These are phyloP conservation scores for Anneissia japonica DNA, from an alignment of 35 echinoderm and acorn worm species.

Conservation along the genomic window DNA sequence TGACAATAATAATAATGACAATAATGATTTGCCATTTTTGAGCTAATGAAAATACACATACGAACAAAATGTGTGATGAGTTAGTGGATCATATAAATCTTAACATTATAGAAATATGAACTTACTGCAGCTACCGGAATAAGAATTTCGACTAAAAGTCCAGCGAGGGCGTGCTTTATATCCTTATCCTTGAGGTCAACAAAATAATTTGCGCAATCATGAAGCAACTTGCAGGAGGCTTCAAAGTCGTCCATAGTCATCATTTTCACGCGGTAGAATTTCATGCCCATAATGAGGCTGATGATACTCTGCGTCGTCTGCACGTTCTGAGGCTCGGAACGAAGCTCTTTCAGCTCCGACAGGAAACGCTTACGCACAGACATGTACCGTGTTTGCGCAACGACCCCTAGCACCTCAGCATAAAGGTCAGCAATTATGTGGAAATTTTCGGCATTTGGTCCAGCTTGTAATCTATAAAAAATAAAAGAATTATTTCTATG, in stretches of 20 bases:
- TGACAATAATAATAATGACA: too few relatives aligned
- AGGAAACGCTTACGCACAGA: conserved; percentile 73
- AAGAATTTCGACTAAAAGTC: conserved; percentile 84
- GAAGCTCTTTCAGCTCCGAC: conserved; percentile 79
- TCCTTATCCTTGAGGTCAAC: conserved; percentile 93
- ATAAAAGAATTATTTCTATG: background rate
- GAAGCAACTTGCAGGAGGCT: conserved; percentile 71
- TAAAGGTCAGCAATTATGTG: conserved; percentile 94
- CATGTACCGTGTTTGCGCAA: conserved; percentile 73
- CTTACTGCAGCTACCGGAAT: conserved; percentile 93
- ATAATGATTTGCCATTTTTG: too few relatives aligned
- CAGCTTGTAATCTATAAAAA: conserved; percentile 56
- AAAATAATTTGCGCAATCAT: conserved; percentile 97
- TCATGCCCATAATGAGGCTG: conserved; percentile 93
- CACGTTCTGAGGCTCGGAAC: conserved; percentile 90
- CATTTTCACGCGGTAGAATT: conserved; percentile 97
- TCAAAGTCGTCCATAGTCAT: conserved; percentile 95
- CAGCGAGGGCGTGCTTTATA: conserved; percentile 90
- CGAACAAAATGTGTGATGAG: too few relatives aligned
- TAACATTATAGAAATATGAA: too few relatives aligned
- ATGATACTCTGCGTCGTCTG: conserved; percentile 87
- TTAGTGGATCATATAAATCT: too few relatives aligned
- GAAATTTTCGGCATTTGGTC: conserved; percentile 87
- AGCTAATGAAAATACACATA: too few relatives aligned
- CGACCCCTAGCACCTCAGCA: conserved; percentile 82